These are phyloP conservation scores for Polypterus bichir DNA, from an alignment of 2,113 vertebrate species.

Conservation along the genomic window DNA sequence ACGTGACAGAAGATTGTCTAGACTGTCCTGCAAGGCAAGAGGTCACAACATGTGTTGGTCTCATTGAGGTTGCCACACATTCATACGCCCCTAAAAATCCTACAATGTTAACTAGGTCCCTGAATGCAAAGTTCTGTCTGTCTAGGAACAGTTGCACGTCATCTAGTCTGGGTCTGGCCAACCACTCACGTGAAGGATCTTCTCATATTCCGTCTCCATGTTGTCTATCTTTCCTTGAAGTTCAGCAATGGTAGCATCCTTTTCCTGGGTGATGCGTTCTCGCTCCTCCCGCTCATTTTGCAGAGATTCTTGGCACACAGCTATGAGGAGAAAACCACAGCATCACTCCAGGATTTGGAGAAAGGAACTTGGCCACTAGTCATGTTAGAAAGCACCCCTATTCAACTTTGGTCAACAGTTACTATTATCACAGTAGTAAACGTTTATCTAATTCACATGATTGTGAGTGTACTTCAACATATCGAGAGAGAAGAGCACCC, in stretches of 20 bases:
- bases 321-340: constrained; percentile 21
- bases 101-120: neutral
- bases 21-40: constrained; percentile 32
- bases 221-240: constrained; percentile 38
- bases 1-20: constrained; percentile 44
- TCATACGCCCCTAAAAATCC: too few species aligned
- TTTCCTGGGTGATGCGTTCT: constrained; percentile 30
- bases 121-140: neutral
- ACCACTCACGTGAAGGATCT: constrained; percentile 44
- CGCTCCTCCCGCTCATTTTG: constrained; percentile 21
- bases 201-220: constrained; percentile 51
- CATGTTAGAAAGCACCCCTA: too few species aligned
- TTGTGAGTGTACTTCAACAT: too few species aligned
- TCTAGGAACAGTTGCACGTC: neutral
- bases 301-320: constrained; percentile 31
- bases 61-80: too few species aligned
- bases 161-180: rapidly evolving
- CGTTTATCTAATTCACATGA: too few species aligned
- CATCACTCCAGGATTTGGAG: neutral
- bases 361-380: neutral
- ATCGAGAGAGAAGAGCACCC: neutral
- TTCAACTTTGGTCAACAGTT: too few species aligned
- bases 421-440: too few species aligned
- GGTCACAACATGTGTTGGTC: too few species aligned
- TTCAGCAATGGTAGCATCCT: constrained; percentile 36